Evolutionary conservation across 1,140 invertebrate species (phyloP).

Genomic region (Luehdorfia chinensis): DNA sequence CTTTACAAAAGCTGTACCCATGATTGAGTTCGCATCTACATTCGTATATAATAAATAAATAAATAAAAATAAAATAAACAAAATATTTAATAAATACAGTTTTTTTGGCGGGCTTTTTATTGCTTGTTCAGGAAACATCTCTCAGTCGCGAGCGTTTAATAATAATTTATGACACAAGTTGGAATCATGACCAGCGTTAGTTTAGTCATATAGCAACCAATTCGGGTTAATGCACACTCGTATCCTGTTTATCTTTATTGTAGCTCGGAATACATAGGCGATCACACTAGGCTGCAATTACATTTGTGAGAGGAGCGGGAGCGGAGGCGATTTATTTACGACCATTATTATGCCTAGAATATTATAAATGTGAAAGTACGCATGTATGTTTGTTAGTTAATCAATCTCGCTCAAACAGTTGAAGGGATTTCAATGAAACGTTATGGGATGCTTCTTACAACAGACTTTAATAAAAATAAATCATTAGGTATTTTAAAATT

Average conservation of each 20-base stretch:
- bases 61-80: no score
- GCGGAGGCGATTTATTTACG: neutral
- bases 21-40: no score
- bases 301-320: constrained; percentile 1
- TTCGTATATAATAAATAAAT: no score
- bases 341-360: neutral
- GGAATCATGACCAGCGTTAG: constrained; percentile 15
- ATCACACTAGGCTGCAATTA: constrained; percentile 1
- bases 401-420: no score
- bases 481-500: no score
- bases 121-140: constrained; percentile 2
- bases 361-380: no score
- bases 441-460: neutral
- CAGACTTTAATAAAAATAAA: neutral
- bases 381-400: no score
- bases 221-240: constrained; percentile 25
- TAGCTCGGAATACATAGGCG: constrained; percentile 2
- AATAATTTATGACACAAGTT: constrained; percentile 1
- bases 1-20: no score
- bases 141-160: neutral
- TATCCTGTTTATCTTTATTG: constrained; percentile 22
- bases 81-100: no score
- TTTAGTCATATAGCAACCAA: constrained; percentile 16
- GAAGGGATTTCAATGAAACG: no score
- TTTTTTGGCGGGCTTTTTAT: neutral